Evolutionary conservation across 2,888 invertebrate species (phyloP).

Genomic region (Acanthococcus lagerstroemiae): DNA sequence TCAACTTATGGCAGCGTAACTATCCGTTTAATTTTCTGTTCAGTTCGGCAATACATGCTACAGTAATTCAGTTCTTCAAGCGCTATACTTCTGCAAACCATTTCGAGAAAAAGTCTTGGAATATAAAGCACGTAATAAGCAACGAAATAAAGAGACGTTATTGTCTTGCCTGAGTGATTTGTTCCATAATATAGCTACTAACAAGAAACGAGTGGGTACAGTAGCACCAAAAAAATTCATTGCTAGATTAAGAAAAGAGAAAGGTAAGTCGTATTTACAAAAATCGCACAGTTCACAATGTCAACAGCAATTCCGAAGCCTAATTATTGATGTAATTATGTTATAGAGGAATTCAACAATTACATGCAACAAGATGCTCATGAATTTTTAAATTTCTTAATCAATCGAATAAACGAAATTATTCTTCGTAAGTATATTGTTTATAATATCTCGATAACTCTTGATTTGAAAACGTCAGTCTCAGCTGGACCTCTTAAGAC

Average conservation of each 20-base stretch:
- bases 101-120: constrained; percentile 97
- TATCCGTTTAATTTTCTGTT: neutral
- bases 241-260: constrained; percentile 93
- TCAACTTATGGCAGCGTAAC: neutral
- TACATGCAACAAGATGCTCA: constrained; percentile 99
- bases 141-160: constrained; percentile 86
- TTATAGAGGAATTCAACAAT: constrained; percentile 96
- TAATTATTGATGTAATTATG: neutral
- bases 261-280: constrained; percentile 53
- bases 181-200: constrained; percentile 99
- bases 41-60: constrained; percentile 99
- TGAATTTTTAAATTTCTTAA: constrained; percentile 97
- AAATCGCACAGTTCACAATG: neutral
- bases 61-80: constrained; percentile 98
- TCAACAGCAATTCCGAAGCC: neutral
- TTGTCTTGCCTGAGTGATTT: constrained; percentile 96
- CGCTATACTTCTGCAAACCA: constrained; percentile 97
- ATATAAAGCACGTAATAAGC: constrained; percentile 90
- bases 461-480: neutral
- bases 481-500: neutral
- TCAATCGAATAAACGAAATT: constrained; percentile 97
- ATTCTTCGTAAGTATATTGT: constrained; percentile 64
- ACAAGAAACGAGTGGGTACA: constrained; percentile 98
- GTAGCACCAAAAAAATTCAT: constrained; percentile 99
- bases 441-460: too few species aligned